Conservation (phyloP, 2,797 vertebrate species). For the Clarias laeviceps region DNA sequence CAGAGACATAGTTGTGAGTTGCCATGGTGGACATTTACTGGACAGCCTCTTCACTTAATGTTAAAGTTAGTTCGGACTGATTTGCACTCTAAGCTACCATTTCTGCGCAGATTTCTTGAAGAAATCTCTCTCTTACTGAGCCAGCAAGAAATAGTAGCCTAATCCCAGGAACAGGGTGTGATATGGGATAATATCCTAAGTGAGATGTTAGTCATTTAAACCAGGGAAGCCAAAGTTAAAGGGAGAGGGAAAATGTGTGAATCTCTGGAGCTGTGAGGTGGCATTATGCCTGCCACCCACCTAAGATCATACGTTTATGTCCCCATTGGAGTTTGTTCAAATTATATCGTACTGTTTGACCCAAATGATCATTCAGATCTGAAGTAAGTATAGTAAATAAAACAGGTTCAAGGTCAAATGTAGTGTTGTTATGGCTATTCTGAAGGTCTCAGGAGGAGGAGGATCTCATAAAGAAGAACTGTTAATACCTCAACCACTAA, state of each 20-base stretch:
- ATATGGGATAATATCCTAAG: background rate
- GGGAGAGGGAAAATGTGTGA: background rate
- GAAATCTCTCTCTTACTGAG: background rate
- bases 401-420: no score
- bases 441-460: background rate
- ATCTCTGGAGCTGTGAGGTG: background rate
- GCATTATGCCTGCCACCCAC: background rate
- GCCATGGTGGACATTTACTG: background rate
- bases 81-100: background rate
- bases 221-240: slow-evolving; percentile 1
- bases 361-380: background rate
- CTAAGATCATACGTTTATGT: background rate
- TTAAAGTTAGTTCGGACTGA: background rate
- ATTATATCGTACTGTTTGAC: background rate
- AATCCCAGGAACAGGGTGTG: background rate
- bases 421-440: background rate
- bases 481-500: background rate
- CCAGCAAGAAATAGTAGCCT: background rate
- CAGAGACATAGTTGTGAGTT: background rate
- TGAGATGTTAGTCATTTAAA: background rate
- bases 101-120: background rate
- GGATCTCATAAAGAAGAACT: background rate
- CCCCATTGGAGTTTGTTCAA: background rate
- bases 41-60: background rate
- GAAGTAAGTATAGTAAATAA: background rate